Evolutionary conservation across 2,888 invertebrate genomes (phyloP), one percentile per base, ranked within the genome.

Genomic region (Adineta ricciae): DNA sequence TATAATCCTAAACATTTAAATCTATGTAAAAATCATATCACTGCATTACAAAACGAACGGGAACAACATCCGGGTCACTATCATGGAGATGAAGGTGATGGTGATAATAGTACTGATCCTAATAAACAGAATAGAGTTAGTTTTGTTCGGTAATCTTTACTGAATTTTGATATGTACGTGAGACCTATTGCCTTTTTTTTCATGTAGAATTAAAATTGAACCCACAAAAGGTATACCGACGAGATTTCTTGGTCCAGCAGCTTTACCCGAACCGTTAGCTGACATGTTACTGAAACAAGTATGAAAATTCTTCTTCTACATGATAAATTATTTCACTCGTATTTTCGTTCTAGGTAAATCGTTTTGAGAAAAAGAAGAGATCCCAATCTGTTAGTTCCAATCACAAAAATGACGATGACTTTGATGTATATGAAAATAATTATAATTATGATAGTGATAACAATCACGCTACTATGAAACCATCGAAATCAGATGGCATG

Each of bases 181-280:
- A 27, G 1, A 0, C n/a, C 9, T 27, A 27, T 14, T 5, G 2
- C 9, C n/a, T 14, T n/a, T 7, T n/a, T n/a, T 7, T n/a, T 11
- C 27, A 38, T 73, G 24, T 78, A 78, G 78, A 41, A 78, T 78
- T 14, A 78, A 78, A 41, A 78, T 78, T 21, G 78, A 78, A 78
- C 78, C 78, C 24, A 78, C 78, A 3, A 78, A 78, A 38, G 78
- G 78, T 24, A 78, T 78, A 41, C 78, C 78, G n/a, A 78, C 78
- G 41, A 21, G 78, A 78, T 78, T 78, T 78, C 78, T 78, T 78
- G 78, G 41, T 24, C 78, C 78, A 78, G 2, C 41, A 41, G 78
- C 78, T 38, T 24, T 78, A 78, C 78, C 78, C 1, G 78, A 41
- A 78, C n/a, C 78, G 24, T n/a, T 78, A 21, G 78, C 78, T 78